Evolutionary conservation across 1,140 invertebrate species (phyloP).

Genomic region (Zaprionus ghesquierei): DNA sequence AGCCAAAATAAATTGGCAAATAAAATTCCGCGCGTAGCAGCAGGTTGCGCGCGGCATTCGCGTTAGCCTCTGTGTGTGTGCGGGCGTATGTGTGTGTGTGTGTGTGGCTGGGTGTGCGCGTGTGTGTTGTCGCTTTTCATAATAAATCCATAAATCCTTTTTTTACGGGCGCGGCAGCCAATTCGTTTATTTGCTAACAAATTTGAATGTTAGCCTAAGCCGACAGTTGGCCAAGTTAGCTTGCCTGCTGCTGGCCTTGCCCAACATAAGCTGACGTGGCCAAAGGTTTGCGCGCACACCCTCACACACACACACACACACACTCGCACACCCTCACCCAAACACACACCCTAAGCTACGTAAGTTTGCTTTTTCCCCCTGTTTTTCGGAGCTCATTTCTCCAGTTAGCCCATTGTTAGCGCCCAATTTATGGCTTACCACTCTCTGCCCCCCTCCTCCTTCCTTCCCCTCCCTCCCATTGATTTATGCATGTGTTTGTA

Average conservation of each 20-base stretch:
- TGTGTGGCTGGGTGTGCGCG: constrained; percentile 6
- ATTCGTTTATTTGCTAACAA: constrained; percentile 77
- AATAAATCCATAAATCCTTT: constrained; percentile 79
- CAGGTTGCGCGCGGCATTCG: constrained; percentile 48
- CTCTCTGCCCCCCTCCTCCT: neutral
- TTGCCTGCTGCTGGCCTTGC: constrained; percentile 12
- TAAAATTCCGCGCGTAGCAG: constrained; percentile 57
- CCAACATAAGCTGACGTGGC: constrained; percentile 59
- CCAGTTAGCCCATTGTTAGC: constrained; percentile 46
- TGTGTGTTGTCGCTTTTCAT: constrained; percentile 64
- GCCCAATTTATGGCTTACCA: constrained; percentile 61
- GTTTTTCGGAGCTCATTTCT: constrained; percentile 9
- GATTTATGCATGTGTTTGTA: constrained; percentile 55
- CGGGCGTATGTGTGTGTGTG: constrained; percentile 19
- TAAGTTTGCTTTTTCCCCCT: constrained; percentile 13
- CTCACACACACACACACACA: neutral
- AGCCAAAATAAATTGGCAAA: constrained; percentile 77
- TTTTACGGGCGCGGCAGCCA: constrained; percentile 71
- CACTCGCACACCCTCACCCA: neutral
- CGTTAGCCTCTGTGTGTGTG: neutral
- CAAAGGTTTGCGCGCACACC: constrained; percentile 23
- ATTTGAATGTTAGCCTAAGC: constrained; percentile 65
- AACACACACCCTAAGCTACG: constrained; percentile 5
- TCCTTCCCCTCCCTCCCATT: constrained; percentile 7
- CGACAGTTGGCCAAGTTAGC: constrained; percentile 47